These are phyloP conservation scores for Smittia sp. DNA, from an alignment of 2,888 invertebrate genomes.

Conservation along the genomic window DNA sequence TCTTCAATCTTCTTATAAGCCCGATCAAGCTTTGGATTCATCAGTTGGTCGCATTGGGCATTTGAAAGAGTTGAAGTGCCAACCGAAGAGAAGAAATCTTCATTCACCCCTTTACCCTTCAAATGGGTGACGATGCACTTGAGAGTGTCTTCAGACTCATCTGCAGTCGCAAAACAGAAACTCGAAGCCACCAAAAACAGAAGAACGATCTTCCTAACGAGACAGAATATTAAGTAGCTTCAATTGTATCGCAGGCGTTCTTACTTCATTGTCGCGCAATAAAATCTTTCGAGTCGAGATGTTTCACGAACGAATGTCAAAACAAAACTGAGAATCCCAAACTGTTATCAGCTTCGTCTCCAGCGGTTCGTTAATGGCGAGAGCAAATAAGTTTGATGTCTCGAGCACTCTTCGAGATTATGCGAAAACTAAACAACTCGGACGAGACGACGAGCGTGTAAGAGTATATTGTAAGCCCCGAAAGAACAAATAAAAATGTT, in stretches of 20 bases:
- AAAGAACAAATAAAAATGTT: too few species aligned
- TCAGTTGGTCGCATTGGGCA: conserved; percentile 12
- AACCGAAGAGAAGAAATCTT: conserved; percentile 17
- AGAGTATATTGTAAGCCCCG: too few species aligned
- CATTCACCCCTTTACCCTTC: background rate
- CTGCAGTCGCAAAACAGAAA: background rate
- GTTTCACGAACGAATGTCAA: background rate
- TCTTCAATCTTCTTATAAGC: conserved; percentile 17
- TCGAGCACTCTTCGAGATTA: too few species aligned
- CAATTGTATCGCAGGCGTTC: background rate
- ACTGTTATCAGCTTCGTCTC: too few species aligned
- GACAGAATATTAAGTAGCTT: background rate
- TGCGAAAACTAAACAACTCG: too few species aligned
- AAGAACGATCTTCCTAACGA: background rate
- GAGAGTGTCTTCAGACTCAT: background rate
- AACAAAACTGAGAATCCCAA: background rate
- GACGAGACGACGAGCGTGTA: too few species aligned
- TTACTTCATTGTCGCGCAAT: background rate
- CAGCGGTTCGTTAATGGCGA: too few species aligned
- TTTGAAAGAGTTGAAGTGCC: background rate
- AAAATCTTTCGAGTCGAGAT: too few species aligned
- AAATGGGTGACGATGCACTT: conserved; percentile 16
- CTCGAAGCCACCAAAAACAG: background rate
- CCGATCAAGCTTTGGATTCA: background rate
- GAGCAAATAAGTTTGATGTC: too few species aligned